Evolutionary conservation across 2,888 invertebrate species (phyloP), one percentile per base, ranked within the genome.

Genomic region (Zonitis immaculata): DNA sequence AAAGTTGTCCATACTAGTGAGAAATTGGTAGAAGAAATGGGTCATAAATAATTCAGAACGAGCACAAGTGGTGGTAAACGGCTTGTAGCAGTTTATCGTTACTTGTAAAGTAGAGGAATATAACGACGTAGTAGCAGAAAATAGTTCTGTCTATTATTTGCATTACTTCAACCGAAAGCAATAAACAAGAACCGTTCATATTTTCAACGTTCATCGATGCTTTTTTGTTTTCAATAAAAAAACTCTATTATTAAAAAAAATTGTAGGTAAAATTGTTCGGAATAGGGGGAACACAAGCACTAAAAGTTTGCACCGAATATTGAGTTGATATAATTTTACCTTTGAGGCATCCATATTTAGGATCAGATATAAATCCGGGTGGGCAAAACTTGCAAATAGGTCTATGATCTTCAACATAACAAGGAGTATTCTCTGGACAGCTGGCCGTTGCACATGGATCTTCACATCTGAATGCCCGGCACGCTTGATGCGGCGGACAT

Each of bases 321-420:
- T 62, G 47, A 61, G 50, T 57, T 51, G 54, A 48, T 52, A 4
- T 75, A 71, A n/a, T n/a, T 82, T 92, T 94, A 94, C 94, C 93
- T 93, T 92, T 91, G 80, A 90, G 86, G 84, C 94, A 95, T 88
- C 93, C 93, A 81, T 89, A 88, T 83, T 87, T 87, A 76, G 89
- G 85, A 81, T 94, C 92, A 78, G 90, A 88, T 81, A 87, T 87
- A 84, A 89, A 94, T 82, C 93, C 95, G 78, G 85, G 84, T 74
- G 94, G 92, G 83, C 95, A 95, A 85, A 91, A 92, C 86, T 92
- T 91, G 89, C 95, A 95, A 78, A 90, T 87, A 68, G 94, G 89
- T 80, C 89, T 91, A 82, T 95, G 95, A 78, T 93, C 91, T 84
- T 93, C 91, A 70, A 93, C 93, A 79, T 88, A 88, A 82, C 95